Conservation (phyloP, 2,113 vertebrate species). For the Osmerus eperlanus region DNA sequence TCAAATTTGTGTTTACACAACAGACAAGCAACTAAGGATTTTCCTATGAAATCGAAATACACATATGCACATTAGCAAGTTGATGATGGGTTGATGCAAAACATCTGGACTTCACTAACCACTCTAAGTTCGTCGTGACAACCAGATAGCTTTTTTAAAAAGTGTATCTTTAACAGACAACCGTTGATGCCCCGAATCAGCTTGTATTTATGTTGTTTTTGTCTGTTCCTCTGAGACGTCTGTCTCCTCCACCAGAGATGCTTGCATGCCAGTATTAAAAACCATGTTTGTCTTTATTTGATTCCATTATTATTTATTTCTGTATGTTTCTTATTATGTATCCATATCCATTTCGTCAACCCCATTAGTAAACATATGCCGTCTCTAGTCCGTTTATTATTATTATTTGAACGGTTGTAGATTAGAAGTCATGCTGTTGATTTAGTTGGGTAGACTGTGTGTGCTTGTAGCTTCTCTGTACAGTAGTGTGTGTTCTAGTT, state of each 20-base stretch:
- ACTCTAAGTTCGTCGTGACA: slow-evolving; percentile 30
- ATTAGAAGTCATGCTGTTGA: slow-evolving; percentile 42
- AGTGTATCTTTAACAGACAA: slow-evolving; percentile 19
- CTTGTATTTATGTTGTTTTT: slow-evolving; percentile 28
- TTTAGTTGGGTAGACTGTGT: slow-evolving; percentile 59
- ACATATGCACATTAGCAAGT: slow-evolving; percentile 10
- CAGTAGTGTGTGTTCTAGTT: slow-evolving; percentile 41
- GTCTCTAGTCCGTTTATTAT: slow-evolving; percentile 43
- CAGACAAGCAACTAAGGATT: slow-evolving; percentile 29
- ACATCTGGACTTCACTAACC: slow-evolving; percentile 19
- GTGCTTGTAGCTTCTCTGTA: slow-evolving; percentile 53
- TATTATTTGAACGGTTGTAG: slow-evolving; percentile 26
- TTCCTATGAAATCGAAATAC: slow-evolving; percentile 1
- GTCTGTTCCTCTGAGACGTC: slow-evolving; percentile 27
- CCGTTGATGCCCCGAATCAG: slow-evolving; percentile 34
- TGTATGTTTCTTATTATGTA: slow-evolving; percentile 24
- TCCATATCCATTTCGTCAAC: slow-evolving; percentile 38
- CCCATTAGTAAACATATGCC: slow-evolving; percentile 39
- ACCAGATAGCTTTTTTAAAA: slow-evolving; percentile 43
- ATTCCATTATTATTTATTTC: slow-evolving; percentile 32
- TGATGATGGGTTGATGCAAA: slow-evolving; percentile 8
- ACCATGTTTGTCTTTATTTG: slow-evolving; percentile 31
- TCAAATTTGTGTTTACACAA: slow-evolving; percentile 38
- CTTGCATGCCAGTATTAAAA: slow-evolving; percentile 60
- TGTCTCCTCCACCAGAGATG: slow-evolving; percentile 40